These are phyloP conservation scores for Ganaspis sp. DNA, from an alignment of 1,140 invertebrate species.

Conservation along the genomic window DNA sequence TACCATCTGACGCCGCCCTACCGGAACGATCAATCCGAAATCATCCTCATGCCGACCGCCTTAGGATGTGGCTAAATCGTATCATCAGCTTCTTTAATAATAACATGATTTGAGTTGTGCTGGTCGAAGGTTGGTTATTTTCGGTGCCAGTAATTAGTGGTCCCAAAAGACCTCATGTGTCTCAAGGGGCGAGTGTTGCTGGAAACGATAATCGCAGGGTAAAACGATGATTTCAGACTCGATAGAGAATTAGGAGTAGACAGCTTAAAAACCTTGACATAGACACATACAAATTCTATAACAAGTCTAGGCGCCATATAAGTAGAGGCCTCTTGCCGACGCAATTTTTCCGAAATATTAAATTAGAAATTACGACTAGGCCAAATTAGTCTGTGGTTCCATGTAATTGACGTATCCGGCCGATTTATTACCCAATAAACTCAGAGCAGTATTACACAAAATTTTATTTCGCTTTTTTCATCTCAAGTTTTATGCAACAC, in stretches of 20 bases:
- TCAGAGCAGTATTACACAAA: not conserved
- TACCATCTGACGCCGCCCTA: constrained; percentile 20
- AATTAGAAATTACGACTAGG: constrained; percentile 26
- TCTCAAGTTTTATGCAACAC: no score
- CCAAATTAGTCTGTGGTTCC: constrained; percentile 1
- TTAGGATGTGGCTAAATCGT: constrained; percentile 33
- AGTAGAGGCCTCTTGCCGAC: constrained; percentile 55
- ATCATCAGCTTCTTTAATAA: constrained; percentile 51
- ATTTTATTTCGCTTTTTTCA: no score
- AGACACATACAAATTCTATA: constrained; percentile 38
- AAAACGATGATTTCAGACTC: constrained; percentile 49
- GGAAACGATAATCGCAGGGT: constrained; percentile 56
- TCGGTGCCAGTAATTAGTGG: constrained; percentile 61
- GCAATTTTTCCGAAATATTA: constrained; percentile 35
- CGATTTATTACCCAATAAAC: constrained; percentile 13
- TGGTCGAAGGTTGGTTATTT: constrained; percentile 47
- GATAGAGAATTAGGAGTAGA: constrained; percentile 51
- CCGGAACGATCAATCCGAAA: constrained; percentile 7
- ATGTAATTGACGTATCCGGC: constrained; percentile 6
- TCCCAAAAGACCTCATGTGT: constrained; percentile 42
- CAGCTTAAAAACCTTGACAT: constrained; percentile 31
- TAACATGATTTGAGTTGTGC: not conserved
- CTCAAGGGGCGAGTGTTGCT: constrained; percentile 10
- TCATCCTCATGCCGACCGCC: constrained; percentile 3
- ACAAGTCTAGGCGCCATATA: constrained; percentile 64